phyloP scores from a whole-genome alignment of 2,888 invertebrate species.

The Epinotia brunnichana region DNA sequence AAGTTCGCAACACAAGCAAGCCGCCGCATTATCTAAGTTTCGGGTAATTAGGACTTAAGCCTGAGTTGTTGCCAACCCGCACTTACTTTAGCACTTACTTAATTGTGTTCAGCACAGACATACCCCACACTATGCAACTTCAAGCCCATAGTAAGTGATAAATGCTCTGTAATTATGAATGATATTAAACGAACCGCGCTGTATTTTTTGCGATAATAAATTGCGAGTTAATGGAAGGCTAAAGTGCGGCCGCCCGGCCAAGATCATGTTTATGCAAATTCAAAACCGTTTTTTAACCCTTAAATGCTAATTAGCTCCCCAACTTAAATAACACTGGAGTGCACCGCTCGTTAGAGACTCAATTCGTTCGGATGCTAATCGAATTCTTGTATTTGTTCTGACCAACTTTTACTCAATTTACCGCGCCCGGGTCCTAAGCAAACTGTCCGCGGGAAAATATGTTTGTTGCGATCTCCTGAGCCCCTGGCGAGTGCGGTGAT shows the following conservation, averaged over 20 bases:
- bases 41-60: slow-evolving; percentile 37
- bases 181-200: slow-evolving; percentile 5
- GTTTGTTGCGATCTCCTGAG: slow-evolving; percentile 48
- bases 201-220: slow-evolving; percentile 28
- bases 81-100: slow-evolving; percentile 30
- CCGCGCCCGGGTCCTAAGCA: slow-evolving; percentile 54
- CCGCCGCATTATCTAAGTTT: slow-evolving; percentile 39
- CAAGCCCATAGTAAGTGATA: neutral
- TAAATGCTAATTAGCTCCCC: slow-evolving; percentile 27
- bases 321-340: slow-evolving; percentile 22
- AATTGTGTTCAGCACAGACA: slow-evolving; percentile 21
- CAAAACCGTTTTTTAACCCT: slow-evolving; percentile 16
- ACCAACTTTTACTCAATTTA: slow-evolving; percentile 54
- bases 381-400: slow-evolving; percentile 58
- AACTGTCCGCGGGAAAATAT: slow-evolving; percentile 53
- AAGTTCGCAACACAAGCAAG: slow-evolving; percentile 37
- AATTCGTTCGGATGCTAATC: slow-evolving; percentile 53
- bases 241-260: slow-evolving; percentile 15
- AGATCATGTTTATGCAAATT: slow-evolving; percentile 25
- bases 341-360: slow-evolving; percentile 46
- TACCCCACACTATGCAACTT: neutral
- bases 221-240: slow-evolving; percentile 26
- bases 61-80: slow-evolving; percentile 3
- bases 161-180: slow-evolving; percentile 28
- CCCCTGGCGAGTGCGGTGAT: slow-evolving; percentile 41